These are phyloP conservation scores for Myotis findleyi DNA, from an alignment of 2,797 vertebrate genomes.

Conservation along the genomic window DNA sequence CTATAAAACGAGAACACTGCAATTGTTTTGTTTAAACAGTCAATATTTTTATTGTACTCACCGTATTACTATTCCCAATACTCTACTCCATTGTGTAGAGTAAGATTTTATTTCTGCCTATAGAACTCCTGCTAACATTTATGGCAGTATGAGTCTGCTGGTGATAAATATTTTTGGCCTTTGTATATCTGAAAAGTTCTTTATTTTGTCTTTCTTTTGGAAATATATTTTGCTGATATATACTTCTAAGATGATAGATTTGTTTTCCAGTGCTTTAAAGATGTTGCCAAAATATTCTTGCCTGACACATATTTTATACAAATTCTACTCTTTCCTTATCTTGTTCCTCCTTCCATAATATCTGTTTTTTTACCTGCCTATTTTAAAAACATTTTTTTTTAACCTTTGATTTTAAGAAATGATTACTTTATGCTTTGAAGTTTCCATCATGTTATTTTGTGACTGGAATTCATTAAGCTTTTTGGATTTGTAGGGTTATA, in stretches of 20 bases:
- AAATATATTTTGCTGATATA: neutral
- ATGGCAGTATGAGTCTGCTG: neutral
- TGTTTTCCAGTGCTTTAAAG: neutral
- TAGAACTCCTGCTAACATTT: neutral
- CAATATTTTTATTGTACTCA: neutral
- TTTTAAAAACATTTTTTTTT: neutral
- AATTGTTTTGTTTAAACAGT: neutral
- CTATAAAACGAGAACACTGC: neutral
- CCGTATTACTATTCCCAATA: neutral
- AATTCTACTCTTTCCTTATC: neutral
- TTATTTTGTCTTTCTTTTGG: neutral
- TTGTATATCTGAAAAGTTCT: neutral
- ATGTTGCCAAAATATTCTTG: neutral
- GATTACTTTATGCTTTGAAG: neutral
- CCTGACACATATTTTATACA: neutral
- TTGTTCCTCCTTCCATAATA: neutral
- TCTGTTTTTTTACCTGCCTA: neutral
- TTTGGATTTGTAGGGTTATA: neutral
- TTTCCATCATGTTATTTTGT: neutral
- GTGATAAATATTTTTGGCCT: neutral
- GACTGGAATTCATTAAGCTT: neutral
- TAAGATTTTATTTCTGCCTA: neutral
- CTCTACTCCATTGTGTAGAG: neutral
- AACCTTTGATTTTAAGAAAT: neutral
- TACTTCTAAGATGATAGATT: neutral